A percentile compares a stretch with the other conserved stretches of the same genome.
Conservation (phyloP, 2,113 vertebrate genomes). For the Phycodurus eques region DNA sequence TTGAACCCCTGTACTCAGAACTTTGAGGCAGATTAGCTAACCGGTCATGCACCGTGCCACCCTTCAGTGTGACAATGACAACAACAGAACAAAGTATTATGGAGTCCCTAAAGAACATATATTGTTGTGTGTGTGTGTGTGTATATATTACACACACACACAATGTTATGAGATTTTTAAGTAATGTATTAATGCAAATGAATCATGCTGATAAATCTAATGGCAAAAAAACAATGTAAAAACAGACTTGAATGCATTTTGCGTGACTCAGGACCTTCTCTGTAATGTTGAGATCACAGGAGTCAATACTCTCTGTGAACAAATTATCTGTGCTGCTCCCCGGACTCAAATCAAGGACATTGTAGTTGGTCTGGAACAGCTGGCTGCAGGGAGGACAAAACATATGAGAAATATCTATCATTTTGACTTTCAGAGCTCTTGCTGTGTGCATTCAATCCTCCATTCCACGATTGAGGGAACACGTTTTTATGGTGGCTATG, state of each 20-base stretch:
- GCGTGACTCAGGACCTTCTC: conserved; percentile 80
- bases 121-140: too few species aligned
- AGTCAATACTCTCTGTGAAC: conserved; percentile 93
- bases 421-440: background rate
- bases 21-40: too few species aligned
- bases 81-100: too few species aligned
- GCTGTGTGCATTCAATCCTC: background rate
- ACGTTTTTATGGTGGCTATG: background rate
- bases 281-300: conserved; percentile 91
- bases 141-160: too few species aligned
- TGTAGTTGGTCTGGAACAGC: conserved; percentile 91
- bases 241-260: background rate
- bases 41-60: too few species aligned
- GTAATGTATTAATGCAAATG: too few species aligned
- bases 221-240: background rate
- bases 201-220: too few species aligned
- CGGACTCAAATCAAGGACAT: conserved; percentile 85
- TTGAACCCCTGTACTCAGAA: too few species aligned
- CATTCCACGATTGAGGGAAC: background rate
- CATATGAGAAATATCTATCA: background rate
- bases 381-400: conserved; percentile 71
- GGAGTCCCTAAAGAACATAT: too few species aligned
- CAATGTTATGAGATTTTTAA: too few species aligned
- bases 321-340: conserved; percentile 92
- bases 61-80: too few species aligned